These are phyloP conservation scores for Mionectes olivaceus DNA, from an alignment of 2,797 vertebrate genomes.

Conservation along the genomic window DNA sequence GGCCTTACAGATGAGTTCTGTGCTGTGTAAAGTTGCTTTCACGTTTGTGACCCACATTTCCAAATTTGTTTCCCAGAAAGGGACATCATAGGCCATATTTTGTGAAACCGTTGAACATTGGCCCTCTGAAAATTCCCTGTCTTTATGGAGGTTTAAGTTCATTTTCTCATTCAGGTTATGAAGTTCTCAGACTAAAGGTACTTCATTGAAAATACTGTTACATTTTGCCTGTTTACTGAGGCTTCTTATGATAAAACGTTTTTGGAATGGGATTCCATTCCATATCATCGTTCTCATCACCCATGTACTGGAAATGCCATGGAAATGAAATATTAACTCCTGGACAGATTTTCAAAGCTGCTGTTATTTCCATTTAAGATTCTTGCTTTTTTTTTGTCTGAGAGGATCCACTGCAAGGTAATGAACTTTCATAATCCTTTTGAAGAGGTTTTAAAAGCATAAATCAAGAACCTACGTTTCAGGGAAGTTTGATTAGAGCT, in stretches of 20 bases:
- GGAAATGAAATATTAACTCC: constrained; percentile 30
- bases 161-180: neutral
- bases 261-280: neutral
- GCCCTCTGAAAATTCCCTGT: neutral
- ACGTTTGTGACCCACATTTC: neutral
- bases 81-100: neutral
- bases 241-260: neutral
- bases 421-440: constrained; percentile 7
- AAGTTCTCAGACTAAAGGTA: neutral
- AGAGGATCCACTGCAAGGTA: neutral
- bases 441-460: constrained; percentile 13
- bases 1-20: neutral
- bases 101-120: neutral
- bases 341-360: constrained; percentile 23
- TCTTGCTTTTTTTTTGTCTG: neutral
- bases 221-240: neutral
- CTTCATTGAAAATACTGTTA: neutral
- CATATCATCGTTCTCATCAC: neutral
- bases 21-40: neutral
- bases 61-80: neutral
- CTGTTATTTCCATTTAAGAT: neutral
- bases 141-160: neutral
- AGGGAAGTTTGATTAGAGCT: neutral
- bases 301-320: neutral
- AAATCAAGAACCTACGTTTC: neutral